phyloP scores from a whole-genome alignment of 2,797 vertebrate genomes.

The Darevskia nairensis region DNA sequence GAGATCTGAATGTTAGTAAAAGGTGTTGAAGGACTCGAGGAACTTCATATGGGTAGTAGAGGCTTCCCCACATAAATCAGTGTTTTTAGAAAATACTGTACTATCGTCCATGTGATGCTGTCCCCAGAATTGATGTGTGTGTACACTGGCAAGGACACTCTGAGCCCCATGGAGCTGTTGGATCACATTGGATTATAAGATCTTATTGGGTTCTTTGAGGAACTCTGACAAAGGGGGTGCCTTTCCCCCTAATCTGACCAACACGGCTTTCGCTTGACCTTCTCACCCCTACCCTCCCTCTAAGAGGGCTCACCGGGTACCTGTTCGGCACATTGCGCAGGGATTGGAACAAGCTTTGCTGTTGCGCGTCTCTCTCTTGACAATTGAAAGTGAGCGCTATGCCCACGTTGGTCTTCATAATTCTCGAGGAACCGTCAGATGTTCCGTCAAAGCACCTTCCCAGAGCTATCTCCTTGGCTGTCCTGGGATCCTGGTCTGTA shows the following conservation, averaged over 20 bases:
- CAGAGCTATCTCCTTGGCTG: constrained; percentile 95
- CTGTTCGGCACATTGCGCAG: constrained; percentile 79
- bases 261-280: constrained; percentile 76
- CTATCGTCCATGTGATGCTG: too few relatives aligned
- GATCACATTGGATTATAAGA: constrained; percentile 26
- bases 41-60: too few relatives aligned
- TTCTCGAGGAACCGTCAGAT: constrained; percentile 91
- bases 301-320: constrained; percentile 66
- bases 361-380: constrained; percentile 80
- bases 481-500: constrained; percentile 95
- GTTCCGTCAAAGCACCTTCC: constrained; percentile 97
- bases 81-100: not conserved
- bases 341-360: constrained; percentile 89
- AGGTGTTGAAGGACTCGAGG: too few relatives aligned
- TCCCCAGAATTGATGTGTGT: too few relatives aligned
- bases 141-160: not conserved
- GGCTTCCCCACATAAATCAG: not conserved
- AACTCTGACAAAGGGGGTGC: constrained; percentile 68
- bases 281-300: constrained; percentile 68
- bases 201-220: constrained; percentile 54
- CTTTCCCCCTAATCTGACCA: constrained; percentile 71
- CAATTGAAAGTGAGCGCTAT: constrained; percentile 93
- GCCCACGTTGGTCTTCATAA: constrained; percentile 93
- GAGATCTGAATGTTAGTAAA: not conserved
- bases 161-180: constrained; percentile 29